These are phyloP conservation scores for Acanthisitta chloris DNA, from an alignment of 2,113 vertebrate species.

Conservation along the genomic window DNA sequence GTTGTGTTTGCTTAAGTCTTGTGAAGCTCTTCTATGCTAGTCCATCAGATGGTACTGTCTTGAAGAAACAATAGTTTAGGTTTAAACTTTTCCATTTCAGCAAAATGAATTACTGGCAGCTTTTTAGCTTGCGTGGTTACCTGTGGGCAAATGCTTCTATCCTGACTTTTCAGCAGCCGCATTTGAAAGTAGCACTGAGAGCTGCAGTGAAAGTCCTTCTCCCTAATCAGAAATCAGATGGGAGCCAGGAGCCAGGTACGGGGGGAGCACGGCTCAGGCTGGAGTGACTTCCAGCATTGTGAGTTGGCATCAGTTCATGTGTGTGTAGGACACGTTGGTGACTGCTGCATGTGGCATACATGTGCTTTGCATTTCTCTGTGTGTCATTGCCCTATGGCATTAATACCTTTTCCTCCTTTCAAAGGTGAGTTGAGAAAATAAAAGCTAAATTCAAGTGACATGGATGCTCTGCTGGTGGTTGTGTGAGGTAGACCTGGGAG, in stretches of 20 bases:
- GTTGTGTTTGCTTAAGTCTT: neutral
- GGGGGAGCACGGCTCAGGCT: neutral
- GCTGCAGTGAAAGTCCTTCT: neutral
- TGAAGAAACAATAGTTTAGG: neutral
- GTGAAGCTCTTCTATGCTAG: neutral
- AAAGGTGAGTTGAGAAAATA: neutral
- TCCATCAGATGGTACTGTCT: neutral
- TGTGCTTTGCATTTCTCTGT: neutral
- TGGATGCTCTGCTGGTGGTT: neutral
- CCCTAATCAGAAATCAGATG: neutral
- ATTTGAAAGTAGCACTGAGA: neutral
- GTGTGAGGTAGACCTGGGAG: neutral
- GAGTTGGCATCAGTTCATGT: neutral
- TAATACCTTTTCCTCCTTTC: neutral
- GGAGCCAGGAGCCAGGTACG: neutral
- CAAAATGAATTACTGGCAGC: neutral
- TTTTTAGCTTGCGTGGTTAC: neutral
- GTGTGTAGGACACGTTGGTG: neutral
- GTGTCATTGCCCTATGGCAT: neutral
- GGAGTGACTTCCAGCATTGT: neutral
- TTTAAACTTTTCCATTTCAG: neutral
- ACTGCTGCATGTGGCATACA: fast-evolving
- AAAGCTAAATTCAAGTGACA: neutral
- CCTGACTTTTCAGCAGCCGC: neutral
- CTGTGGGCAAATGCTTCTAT: neutral